Conservation (phyloP, 2,797 vertebrate species). For the Arnoldichthys spilopterus region DNA sequence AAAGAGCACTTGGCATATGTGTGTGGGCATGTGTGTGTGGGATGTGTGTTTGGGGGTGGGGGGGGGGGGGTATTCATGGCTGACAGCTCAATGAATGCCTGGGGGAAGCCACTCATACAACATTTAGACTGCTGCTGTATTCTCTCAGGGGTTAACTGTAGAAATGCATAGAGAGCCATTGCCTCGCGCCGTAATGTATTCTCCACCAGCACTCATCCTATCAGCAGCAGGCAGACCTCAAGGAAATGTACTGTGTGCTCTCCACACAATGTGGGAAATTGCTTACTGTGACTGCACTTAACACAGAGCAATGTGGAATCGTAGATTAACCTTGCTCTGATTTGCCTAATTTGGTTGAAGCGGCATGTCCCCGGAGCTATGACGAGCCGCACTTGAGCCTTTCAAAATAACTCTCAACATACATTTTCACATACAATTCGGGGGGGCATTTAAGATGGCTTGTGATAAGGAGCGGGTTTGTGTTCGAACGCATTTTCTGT, state of each 20-base stretch:
- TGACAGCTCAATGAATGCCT: conserved; percentile 71
- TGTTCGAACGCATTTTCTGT: conserved; percentile 34
- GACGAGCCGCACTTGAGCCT: conserved; percentile 57
- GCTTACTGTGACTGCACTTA: conserved; percentile 78
- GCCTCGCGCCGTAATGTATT: conserved; percentile 78
- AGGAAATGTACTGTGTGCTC: conserved; percentile 74
- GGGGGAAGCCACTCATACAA: conserved; percentile 68
- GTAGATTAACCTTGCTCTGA: conserved; percentile 78
- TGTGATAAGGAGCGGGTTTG: conserved; percentile 24
- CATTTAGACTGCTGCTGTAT: conserved; percentile 71
- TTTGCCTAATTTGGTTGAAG: conserved; percentile 78
- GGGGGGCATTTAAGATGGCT: conserved; percentile 26
- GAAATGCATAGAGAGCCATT: conserved; percentile 73
- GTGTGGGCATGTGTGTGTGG: conserved; percentile 18
- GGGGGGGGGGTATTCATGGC: conserved; percentile 64
- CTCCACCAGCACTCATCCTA: conserved; percentile 74
- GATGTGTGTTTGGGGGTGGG: conserved; percentile 36
- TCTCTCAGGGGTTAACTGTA: conserved; percentile 75
- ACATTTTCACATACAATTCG: conserved; percentile 32
- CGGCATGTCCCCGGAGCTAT: conserved; percentile 72
- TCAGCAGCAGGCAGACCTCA: conserved; percentile 79
- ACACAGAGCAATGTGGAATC: conserved; percentile 71
- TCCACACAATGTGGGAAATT: conserved; percentile 78
- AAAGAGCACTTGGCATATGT: conserved; percentile 36
- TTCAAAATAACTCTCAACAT: conserved; percentile 58